These are phyloP conservation scores for Parus major DNA, from an alignment of 2,113 vertebrate species.

Conservation along the genomic window DNA sequence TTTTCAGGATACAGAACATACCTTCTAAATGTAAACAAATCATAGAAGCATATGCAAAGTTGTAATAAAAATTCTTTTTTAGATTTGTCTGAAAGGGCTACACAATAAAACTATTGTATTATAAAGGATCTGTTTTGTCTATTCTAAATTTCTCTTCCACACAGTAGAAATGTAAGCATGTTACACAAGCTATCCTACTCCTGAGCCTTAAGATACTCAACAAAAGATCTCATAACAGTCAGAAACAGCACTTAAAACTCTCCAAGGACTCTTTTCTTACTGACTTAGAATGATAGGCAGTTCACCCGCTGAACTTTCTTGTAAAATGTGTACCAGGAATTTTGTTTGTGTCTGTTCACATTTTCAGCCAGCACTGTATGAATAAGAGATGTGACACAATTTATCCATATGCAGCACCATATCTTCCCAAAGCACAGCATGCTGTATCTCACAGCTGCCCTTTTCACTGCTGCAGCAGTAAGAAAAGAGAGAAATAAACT, in stretches of 20 bases:
- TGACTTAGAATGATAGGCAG: constrained; percentile 34
- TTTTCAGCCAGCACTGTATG: neutral
- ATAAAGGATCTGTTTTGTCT: constrained; percentile 38
- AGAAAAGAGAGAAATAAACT: neutral
- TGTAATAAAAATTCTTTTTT: neutral
- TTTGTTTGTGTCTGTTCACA: neutral
- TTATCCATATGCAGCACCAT: neutral
- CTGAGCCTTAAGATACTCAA: neutral
- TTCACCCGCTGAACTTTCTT: constrained; percentile 19
- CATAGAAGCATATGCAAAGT: neutral
- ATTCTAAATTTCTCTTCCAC: constrained; percentile 18
- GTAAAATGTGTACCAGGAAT: neutral
- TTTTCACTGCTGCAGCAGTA: neutral
- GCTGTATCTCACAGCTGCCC: neutral
- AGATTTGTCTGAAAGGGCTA: neutral
- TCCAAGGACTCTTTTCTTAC: neutral
- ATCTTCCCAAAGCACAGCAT: neutral
- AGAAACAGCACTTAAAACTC: neutral
- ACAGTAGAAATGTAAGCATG: neutral
- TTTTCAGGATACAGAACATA: neutral
- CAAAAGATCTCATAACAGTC: neutral
- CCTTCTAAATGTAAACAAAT: neutral
- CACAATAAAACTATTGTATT: constrained; percentile 38
- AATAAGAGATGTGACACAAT: constrained; percentile 37
- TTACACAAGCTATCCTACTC: neutral